These are phyloP conservation scores for Chalcosyrphus nemorum DNA, from an alignment of 2,888 invertebrate genomes.

Conservation along the genomic window DNA sequence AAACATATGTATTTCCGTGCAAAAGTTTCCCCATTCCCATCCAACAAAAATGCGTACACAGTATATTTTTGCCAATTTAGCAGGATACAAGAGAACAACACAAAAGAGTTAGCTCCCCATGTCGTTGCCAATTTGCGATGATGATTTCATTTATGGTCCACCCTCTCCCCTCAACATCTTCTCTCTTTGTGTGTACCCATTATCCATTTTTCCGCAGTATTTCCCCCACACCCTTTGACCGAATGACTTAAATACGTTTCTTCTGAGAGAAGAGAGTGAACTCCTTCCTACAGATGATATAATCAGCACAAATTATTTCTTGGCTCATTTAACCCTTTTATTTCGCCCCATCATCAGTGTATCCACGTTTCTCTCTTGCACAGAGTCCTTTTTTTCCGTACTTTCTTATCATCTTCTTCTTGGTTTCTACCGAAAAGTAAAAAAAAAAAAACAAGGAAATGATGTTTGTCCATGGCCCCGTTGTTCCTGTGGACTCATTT, in stretches of 20 bases:
- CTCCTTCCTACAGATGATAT: conserved; percentile 58
- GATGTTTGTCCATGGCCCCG: conserved; percentile 58
- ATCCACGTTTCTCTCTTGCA: conserved; percentile 18
- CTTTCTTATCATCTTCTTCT: conserved; percentile 35
- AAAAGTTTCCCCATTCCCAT: neutral
- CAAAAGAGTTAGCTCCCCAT: conserved; percentile 46
- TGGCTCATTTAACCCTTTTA: conserved; percentile 73
- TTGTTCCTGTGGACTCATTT: conserved; percentile 49
- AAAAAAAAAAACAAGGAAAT: conserved; percentile 21
- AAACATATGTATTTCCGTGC: neutral
- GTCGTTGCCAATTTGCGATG: conserved; percentile 64
- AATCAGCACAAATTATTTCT: conserved; percentile 73
- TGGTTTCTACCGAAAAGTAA: neutral
- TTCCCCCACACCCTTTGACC: conserved; percentile 36
- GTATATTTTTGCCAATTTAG: conserved; percentile 38
- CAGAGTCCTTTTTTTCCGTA: conserved; percentile 8
- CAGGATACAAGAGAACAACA: conserved; percentile 11
- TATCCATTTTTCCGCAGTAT: conserved; percentile 12
- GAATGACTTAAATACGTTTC: conserved; percentile 67
- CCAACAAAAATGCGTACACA: neutral
- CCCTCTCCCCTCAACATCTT: neutral
- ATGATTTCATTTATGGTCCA: conserved; percentile 55
- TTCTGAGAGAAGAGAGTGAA: neutral
- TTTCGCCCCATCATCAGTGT: conserved; percentile 58
- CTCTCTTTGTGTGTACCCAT: neutral